These are phyloP conservation scores for Halisarca cf. caerulea DNA, from an alignment of 37 sponge, comb jelly and placozoan genomes.

Conservation along the genomic window DNA sequence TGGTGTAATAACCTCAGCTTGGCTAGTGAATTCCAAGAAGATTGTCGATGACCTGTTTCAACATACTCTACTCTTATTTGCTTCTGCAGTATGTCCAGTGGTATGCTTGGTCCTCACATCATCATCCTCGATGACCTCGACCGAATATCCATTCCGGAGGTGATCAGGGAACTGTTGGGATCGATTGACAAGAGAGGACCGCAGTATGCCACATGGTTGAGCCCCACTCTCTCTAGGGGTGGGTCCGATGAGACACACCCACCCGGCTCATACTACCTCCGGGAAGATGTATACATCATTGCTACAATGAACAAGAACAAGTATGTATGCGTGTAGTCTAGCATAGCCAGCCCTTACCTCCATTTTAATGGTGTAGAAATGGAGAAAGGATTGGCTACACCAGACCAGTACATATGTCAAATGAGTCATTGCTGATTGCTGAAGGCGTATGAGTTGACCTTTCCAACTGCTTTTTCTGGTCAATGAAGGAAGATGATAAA, in stretches of 20 bases:
- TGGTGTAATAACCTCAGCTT: too few relatives aligned
- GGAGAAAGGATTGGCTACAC: too few relatives aligned
- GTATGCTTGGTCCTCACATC: slow-evolving; percentile 22
- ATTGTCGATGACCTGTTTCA: too few relatives aligned
- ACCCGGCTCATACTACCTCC: slow-evolving; percentile 60
- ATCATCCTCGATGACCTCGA: slow-evolving; percentile 71
- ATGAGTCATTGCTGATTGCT: too few relatives aligned
- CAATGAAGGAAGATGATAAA: too few relatives aligned
- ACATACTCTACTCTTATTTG: too few relatives aligned
- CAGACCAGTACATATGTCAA: too few relatives aligned
- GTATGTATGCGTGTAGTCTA: background rate
- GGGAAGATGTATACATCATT: slow-evolving; percentile 12
- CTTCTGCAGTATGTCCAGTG: background rate
- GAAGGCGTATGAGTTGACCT: too few relatives aligned
- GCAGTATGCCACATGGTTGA: slow-evolving; percentile 51
- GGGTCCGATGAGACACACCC: slow-evolving; percentile 33
- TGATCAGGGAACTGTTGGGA: slow-evolving; percentile 54
- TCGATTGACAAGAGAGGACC: slow-evolving; percentile 53
- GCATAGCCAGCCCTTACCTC: too few relatives aligned
- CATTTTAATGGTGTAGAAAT: too few relatives aligned
- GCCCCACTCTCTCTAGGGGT: slow-evolving; percentile 36
- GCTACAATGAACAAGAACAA: slow-evolving; percentile 18
- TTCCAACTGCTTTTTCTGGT: too few relatives aligned
- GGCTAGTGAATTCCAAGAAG: too few relatives aligned
- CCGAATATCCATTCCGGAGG: slow-evolving; percentile 27